Base-by-base conservation (phyloP, 2,113 vertebrate genomes). In the Gnathonemus longibarbis region DNA sequence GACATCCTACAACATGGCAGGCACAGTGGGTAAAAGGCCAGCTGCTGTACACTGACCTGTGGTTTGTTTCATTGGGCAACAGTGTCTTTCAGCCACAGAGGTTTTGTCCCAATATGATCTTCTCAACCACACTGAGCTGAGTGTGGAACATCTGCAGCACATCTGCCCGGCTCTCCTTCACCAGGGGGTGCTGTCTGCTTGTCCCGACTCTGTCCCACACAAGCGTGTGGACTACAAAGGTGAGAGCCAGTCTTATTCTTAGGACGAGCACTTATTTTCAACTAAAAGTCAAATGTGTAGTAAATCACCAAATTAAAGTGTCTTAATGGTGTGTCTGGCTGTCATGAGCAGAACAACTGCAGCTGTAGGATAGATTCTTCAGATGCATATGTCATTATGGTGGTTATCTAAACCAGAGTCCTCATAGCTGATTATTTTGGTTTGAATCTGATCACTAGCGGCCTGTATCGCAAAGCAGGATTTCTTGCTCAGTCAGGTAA, bases 111-210 rank as follows among this genome's bases (percentile, higher is more conserved):
- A 95, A 88, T 97, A 97, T 70, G 97, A 95, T 3, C 92, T 98
- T 92, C 91, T 94, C 0, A 98, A 98, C 52, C 84, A 91, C 84
- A 97, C 95, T 27, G 94, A 94, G 48, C 49, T 99, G 93, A 96
- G 95, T 52, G 95, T 94, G 91, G 94, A 91, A 77, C 95, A 95
- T 93, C 97, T 99, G 93, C 94, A 94, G 90, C 93, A 90, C 89
- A 95, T 99, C 94, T 99, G 98, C 91, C 98, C 98, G 0, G 97
- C 98, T 1, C 93, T 98, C 93, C 92, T 99, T 91, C 97, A 97
- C 91, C 97, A 98, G 94, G 92, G 98, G 31, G 92, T 96, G 93
- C 96, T 98, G 93, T 97, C 98, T 91, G 96, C 97, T 0, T 99
- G 98, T 88, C 94, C 95, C 50, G 90, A 92, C 89, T 77, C 92